phyloP scores from a whole-genome alignment of 1,140 invertebrate species.

The Solenopsis invicta region DNA sequence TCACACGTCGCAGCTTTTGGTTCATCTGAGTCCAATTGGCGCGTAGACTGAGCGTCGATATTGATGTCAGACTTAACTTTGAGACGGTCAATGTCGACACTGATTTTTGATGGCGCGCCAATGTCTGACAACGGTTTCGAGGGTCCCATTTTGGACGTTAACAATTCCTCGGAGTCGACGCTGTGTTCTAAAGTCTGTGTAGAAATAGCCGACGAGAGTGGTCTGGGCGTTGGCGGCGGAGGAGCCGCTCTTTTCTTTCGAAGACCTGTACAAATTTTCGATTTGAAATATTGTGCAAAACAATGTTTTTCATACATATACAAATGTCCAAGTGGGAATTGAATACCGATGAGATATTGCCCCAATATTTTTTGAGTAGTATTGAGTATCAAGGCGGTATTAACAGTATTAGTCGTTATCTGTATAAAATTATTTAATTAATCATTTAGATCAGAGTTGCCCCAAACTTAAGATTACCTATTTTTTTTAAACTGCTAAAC shows the following conservation, averaged over 20 bases:
- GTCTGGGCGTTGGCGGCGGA: conserved; percentile 75
- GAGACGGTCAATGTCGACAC: conserved; percentile 78
- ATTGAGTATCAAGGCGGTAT: too few relatives aligned
- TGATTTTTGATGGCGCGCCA: conserved; percentile 77
- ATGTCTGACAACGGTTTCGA: conserved; percentile 84
- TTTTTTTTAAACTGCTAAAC: too few relatives aligned
- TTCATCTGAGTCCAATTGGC: neutral
- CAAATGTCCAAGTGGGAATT: too few relatives aligned
- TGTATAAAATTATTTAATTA: too few relatives aligned
- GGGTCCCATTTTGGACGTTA: conserved; percentile 84
- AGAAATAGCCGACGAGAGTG: conserved; percentile 84
- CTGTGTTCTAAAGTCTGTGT: conserved; percentile 84
- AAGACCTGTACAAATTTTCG: conserved; percentile 74
- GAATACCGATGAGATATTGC: too few relatives aligned
- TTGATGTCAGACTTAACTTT: conserved; percentile 77
- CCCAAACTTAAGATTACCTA: too few relatives aligned
- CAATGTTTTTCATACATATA: neutral
- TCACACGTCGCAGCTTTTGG: neutral
- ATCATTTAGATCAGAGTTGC: too few relatives aligned
- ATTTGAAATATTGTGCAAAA: neutral
- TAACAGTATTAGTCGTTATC: too few relatives aligned
- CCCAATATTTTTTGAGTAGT: too few relatives aligned
- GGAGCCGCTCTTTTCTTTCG: conserved; percentile 84
- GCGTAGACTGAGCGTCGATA: conserved; percentile 30
- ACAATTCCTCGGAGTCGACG: conserved; percentile 84